A percentile compares a stretch with the other conserved stretches of the same genome.
Conservation (phyloP, 2,888 invertebrate genomes). For the Ariolimax columbianus region DNA sequence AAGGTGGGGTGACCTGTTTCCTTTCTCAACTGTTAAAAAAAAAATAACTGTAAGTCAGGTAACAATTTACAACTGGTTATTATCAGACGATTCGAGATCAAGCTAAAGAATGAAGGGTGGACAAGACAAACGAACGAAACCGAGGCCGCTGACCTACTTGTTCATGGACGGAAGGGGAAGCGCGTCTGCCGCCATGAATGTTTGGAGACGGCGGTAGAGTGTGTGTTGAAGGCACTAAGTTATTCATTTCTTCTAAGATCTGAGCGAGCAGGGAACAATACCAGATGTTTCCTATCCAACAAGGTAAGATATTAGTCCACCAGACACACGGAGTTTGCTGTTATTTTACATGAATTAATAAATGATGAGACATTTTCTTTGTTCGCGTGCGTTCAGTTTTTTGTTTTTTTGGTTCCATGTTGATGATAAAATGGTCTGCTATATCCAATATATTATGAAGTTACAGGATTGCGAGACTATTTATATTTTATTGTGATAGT, state of each 20-base stretch:
- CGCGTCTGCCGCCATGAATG: constrained; percentile 44
- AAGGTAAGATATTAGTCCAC: constrained; percentile 31
- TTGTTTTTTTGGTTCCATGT: neutral
- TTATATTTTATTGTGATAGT: too few relatives aligned
- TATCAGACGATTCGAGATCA: too few relatives aligned
- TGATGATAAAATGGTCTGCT: neutral
- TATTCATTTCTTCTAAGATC: neutral
- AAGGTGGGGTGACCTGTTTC: too few relatives aligned
- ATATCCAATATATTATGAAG: too few relatives aligned
- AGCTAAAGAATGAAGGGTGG: neutral
- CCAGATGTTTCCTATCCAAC: constrained; percentile 50
- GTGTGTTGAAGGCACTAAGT: neutral
- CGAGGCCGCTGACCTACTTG: constrained; percentile 18
- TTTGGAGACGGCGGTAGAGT: constrained; percentile 35
- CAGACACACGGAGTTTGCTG: too few relatives aligned
- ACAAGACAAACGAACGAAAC: neutral
- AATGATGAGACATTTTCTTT: neutral
- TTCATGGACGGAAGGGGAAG: constrained; percentile 39
- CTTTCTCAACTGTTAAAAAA: too few relatives aligned
- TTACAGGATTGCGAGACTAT: too few relatives aligned
- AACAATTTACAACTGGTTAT: too few relatives aligned
- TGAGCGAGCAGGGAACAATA: constrained; percentile 35
- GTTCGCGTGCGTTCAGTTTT: neutral
- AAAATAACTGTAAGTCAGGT: too few relatives aligned
- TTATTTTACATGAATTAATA: neutral